A percentile compares a stretch with the other conserved stretches of the same genome.
These are phyloP conservation scores for Gonioctena quinquepunctata DNA, from an alignment of 1,140 invertebrate genomes.

Conservation along the genomic window DNA sequence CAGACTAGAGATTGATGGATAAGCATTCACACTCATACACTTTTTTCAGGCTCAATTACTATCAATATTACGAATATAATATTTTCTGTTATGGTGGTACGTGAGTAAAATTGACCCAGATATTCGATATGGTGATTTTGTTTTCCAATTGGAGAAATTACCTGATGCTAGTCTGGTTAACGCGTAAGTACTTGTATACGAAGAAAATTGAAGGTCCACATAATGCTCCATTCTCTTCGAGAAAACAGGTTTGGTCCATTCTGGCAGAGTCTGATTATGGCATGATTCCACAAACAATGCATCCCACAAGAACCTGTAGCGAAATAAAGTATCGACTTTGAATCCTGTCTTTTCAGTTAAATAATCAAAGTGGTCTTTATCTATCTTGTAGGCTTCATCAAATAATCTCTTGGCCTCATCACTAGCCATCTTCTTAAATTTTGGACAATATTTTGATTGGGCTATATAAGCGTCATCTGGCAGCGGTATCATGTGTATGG, in stretches of 20 bases:
- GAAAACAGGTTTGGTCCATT: slow-evolving; percentile 68
- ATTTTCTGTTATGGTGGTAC: too few relatives aligned
- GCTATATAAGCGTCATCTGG: slow-evolving; percentile 62
- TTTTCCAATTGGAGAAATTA: too few relatives aligned
- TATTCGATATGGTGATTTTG: too few relatives aligned
- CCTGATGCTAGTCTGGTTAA: too few relatives aligned
- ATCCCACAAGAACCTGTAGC: slow-evolving; percentile 66
- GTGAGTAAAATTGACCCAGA: too few relatives aligned
- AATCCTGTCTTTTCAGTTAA: slow-evolving; percentile 64
- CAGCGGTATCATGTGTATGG: slow-evolving; percentile 76
- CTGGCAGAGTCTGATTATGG: slow-evolving; percentile 71
- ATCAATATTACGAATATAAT: too few relatives aligned
- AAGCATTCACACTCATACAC: too few relatives aligned
- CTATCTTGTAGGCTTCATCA: slow-evolving; percentile 57
- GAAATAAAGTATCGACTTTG: slow-evolving; percentile 58
- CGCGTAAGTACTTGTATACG: too few relatives aligned
- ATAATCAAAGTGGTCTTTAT: slow-evolving; percentile 65
- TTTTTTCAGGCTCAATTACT: too few relatives aligned
- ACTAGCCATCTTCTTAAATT: slow-evolving; percentile 62
- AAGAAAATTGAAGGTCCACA: too few relatives aligned
- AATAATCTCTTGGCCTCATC: slow-evolving; percentile 62
- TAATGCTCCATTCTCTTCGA: too few relatives aligned
- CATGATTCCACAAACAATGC: slow-evolving; percentile 68
- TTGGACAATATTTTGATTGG: slow-evolving; percentile 65
- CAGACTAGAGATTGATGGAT: too few relatives aligned